A percentile compares a stretch with the other conserved stretches of the same genome.
Conservation (phyloP, 2,797 vertebrate species). For the Pangasius djambal region DNA sequence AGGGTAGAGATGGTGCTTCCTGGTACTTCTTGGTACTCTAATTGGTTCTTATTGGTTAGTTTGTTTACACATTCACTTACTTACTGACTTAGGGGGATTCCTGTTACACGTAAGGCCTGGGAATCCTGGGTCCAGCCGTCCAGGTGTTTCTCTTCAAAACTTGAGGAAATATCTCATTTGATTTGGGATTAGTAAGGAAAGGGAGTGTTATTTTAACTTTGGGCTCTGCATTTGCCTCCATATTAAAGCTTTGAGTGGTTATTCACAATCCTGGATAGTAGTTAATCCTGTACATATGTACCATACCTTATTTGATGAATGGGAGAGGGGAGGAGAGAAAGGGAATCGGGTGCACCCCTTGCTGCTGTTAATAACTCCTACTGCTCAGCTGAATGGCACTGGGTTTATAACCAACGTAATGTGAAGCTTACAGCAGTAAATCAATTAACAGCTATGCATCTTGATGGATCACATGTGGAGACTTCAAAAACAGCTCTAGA, state of each 20-base stretch:
- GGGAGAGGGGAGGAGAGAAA: slow-evolving; percentile 51
- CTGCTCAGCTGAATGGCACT: background rate
- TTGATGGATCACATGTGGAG: slow-evolving; percentile 62
- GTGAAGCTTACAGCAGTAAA: slow-evolving; percentile 68
- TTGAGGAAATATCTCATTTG: slow-evolving; percentile 63
- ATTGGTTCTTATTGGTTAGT: background rate
- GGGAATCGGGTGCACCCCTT: background rate
- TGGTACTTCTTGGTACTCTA: background rate
- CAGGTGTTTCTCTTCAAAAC: slow-evolving; percentile 62
- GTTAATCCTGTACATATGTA: slow-evolving; percentile 45
- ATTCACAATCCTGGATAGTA: slow-evolving; percentile 48
- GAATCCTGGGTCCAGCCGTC: slow-evolving; percentile 43
- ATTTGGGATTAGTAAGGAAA: slow-evolving; percentile 51
- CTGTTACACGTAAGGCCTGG: slow-evolving; percentile 15
- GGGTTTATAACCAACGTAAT: slow-evolving; percentile 9
- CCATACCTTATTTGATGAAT: slow-evolving; percentile 12
- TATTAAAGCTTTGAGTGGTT: slow-evolving; percentile 18
- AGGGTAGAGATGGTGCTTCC: background rate
- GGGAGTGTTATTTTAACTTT: slow-evolving; percentile 58
- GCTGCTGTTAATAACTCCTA: slow-evolving; percentile 12
- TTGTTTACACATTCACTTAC: background rate
- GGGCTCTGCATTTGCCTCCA: slow-evolving; percentile 11
- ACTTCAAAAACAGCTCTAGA: slow-evolving; percentile 19
- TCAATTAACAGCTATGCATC: slow-evolving; percentile 64
- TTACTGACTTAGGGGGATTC: background rate